Conservation (phyloP, 2,888 invertebrate species). For the Lasioglossum leucozonium region DNA sequence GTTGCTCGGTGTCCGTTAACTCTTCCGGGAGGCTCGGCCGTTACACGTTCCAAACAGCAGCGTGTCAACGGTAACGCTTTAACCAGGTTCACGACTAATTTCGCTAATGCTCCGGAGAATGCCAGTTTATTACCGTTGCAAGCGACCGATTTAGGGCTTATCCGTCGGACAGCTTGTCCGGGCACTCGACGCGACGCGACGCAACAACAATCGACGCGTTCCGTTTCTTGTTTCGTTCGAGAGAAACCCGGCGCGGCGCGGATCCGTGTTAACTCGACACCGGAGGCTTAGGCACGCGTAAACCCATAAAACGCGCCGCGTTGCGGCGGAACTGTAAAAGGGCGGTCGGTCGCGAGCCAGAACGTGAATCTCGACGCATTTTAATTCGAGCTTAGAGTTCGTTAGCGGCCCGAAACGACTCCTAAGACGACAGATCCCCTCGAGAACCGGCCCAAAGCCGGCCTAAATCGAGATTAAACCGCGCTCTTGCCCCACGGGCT, state of each 20-base stretch:
- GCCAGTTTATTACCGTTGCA: constrained; percentile 37
- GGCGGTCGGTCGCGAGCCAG: constrained; percentile 19
- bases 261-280: constrained; percentile 70
- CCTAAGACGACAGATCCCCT: constrained; percentile 63
- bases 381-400: constrained; percentile 78
- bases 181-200: constrained; percentile 42
- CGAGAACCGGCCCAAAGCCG: constrained; percentile 63
- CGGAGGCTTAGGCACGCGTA: constrained; percentile 29
- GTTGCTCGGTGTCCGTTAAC: no score
- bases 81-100: constrained; percentile 22
- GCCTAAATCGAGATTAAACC: constrained; percentile 74
- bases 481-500: constrained; percentile 48
- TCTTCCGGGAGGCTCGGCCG: neutral
- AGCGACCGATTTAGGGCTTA: constrained; percentile 62
- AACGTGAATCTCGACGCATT: constrained; percentile 61
- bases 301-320: constrained; percentile 25
- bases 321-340: constrained; percentile 19
- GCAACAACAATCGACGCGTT: constrained; percentile 58
- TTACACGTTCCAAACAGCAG: neutral
- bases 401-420: constrained; percentile 62
- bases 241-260: constrained; percentile 18
- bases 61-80: neutral
- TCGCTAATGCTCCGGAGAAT: constrained; percentile 12
- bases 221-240: constrained; percentile 37
- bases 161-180: constrained; percentile 13